Evolutionary conservation across 1,140 invertebrate species (phyloP).

Genomic region (Mylabris phalerata): DNA sequence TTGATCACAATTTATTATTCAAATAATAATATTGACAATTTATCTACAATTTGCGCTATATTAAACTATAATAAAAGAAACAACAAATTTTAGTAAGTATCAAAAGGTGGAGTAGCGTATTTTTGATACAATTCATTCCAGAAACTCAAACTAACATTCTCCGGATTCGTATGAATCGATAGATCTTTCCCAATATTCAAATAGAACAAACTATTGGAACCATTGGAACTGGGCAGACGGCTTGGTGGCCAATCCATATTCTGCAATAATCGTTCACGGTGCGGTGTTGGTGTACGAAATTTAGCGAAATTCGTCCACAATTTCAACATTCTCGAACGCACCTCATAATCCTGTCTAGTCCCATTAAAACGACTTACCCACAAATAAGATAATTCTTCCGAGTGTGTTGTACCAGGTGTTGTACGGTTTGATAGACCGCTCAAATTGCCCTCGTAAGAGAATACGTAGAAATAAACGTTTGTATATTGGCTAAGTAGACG

Average conservation of each 20-base stretch:
- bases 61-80: too few species aligned
- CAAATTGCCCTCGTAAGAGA: constrained; percentile 27
- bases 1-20: too few species aligned
- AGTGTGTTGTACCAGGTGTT: constrained; percentile 18
- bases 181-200: too few species aligned
- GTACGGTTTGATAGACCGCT: constrained; percentile 11
- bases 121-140: too few species aligned
- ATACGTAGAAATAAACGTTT: constrained; percentile 27
- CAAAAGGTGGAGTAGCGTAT: too few species aligned
- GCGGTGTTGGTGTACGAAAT: constrained; percentile 31
- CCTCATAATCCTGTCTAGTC: constrained; percentile 14
- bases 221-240: too few species aligned
- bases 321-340: constrained; percentile 45
- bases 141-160: too few species aligned
- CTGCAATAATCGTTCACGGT: not conserved
- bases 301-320: constrained; percentile 62
- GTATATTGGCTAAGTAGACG: constrained; percentile 20
- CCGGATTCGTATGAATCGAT: too few species aligned
- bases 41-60: too few species aligned
- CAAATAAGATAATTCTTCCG: constrained; percentile 28
- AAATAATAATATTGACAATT: too few species aligned
- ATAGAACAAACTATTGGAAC: too few species aligned
- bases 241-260: not conserved
- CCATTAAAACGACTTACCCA: constrained; percentile 2
- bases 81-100: too few species aligned